Evolutionary conservation across 1,140 invertebrate genomes (phyloP), one percentile per base, ranked within the genome.

Genomic region (Trypoxylus dichotomus): DNA sequence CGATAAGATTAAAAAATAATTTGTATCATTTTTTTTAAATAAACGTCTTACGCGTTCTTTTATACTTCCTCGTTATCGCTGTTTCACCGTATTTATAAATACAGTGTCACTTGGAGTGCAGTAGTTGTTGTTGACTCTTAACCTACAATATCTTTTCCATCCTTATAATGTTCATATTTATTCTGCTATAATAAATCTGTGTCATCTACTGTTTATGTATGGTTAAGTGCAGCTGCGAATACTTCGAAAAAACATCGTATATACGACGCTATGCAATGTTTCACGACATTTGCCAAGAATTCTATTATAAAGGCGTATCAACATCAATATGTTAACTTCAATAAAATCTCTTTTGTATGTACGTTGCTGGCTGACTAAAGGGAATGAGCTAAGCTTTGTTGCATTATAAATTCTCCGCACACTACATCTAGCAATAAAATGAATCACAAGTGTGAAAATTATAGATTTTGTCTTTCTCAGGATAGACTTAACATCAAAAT

Each of bases 391-490:
- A 11, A 47, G 5, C 1, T 63, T 63, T 63, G 60, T 63, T 27
- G 10, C 24, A 58, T 63, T 63, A 63, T 63, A 27, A 63, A 63
- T 63, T 63, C 60, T 24, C 60, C n/a, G 19, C 60, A 24, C 60
- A 24, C 3, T 27, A 19, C 21, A 63, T 6, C 19, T 24, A 24
- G 60, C 60, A 63, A 63, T 63, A 63, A 63, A 63, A 63, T 63
- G 60, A 63, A 63, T 63, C 60, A 63, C 60, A 63, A 63, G 60
- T 63, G 60, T 63, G 60, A 63, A 63, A 63, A 63, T 63, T 63
- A 63, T 63, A 63, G 25, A 63, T 63, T 63, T 63, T 27, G 60
- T 63, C 60, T 63, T 63, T 63, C 60, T 63, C 3, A 63, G 60
- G 25, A 63, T 63, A 19, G 21, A 63, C 60, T 19, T 8, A 63